Evolutionary conservation across 2,113 vertebrate genomes (phyloP), one percentile per base, ranked within the genome.

Genomic region (Embiotoca jacksoni): DNA sequence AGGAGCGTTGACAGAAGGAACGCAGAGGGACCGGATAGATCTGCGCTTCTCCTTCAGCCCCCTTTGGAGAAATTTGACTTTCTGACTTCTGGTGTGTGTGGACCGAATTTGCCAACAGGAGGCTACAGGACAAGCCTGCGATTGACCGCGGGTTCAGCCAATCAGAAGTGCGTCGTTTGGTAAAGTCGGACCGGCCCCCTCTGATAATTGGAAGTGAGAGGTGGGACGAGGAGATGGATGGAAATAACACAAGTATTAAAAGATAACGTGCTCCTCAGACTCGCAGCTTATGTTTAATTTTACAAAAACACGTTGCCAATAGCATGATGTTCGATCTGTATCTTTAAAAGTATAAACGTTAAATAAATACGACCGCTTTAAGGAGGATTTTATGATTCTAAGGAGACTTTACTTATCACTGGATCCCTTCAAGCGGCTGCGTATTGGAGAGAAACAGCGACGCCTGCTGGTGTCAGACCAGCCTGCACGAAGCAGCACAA

Each of bases 81-180:
- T 90, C 78, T 86, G 89, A 86, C 84, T 92, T 88, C 92, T 92
- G 93, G 88, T 87, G 76, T 87, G 76, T 80, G 23, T 84, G 88
- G 89, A 81, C 87, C 67, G 69, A 36, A 15, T 59, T 75, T 64
- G 4, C 87, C 83, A 82, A 78, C 73, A 65, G 68, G 78, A 77
- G 80, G 58, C 71, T 60, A 30, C 70, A 54, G 84, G 82, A 72
- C 65, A 61, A 72, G 56, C 13, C 5, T 36, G 33, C 75, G 86
- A 92, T 63, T 81, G 90, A 69, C 85, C 59, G 10, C 11, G 9
- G 3, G 6, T 5, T 39, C 52, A 49, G 44, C 93, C 92, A 93
- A 84, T 92, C 87, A 86, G 4, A 75, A 79, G 84, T 71, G 76
- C 33, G 9, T 23, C 9, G 1, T 8, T 6, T 9, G 13, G 30